Percentiles rank a stretch among this genome's conserved stretches.
Evolutionary conservation across 2,113 vertebrate species (phyloP).

Genomic region (Melierax canorus): DNA sequence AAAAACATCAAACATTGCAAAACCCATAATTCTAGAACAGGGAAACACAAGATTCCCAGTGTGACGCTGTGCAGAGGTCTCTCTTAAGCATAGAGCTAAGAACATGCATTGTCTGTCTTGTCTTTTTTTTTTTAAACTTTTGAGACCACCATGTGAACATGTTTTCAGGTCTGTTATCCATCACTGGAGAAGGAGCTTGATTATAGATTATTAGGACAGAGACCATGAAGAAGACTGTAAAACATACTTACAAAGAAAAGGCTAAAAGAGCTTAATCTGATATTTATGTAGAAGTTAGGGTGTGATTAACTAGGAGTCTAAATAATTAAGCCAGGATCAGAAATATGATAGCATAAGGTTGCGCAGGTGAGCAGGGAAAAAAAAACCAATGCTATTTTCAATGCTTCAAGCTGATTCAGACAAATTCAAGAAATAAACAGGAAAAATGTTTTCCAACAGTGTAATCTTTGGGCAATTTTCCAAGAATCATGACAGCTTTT

Average conservation of each 20-base stretch:
- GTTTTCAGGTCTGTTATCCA: not conserved
- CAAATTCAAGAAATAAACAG: not conserved
- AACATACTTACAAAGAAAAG: not conserved
- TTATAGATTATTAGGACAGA: not conserved
- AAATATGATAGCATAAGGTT: not conserved
- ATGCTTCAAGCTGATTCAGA: not conserved
- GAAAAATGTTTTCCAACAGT: not conserved
- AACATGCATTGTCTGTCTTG: not conserved
- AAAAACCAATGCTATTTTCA: not conserved
- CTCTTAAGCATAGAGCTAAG: not conserved
- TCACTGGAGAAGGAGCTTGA: not conserved
- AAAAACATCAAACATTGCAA: not conserved
- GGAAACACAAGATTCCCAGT: not conserved
- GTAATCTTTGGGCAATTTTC: not conserved
- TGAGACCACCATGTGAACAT: not conserved
- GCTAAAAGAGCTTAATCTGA: not conserved
- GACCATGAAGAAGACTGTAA: not conserved
- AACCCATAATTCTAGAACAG: fast-evolving
- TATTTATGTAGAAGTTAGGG: not conserved
- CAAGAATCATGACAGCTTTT: not conserved
- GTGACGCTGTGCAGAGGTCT: not conserved
- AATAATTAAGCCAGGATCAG: not conserved
- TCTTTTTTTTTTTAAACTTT: not conserved
- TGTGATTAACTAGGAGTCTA: not conserved
- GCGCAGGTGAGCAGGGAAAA: not conserved